phyloP scores from a whole-genome alignment of 2,797 vertebrate genomes.

The Setipinna tenuifilis region DNA sequence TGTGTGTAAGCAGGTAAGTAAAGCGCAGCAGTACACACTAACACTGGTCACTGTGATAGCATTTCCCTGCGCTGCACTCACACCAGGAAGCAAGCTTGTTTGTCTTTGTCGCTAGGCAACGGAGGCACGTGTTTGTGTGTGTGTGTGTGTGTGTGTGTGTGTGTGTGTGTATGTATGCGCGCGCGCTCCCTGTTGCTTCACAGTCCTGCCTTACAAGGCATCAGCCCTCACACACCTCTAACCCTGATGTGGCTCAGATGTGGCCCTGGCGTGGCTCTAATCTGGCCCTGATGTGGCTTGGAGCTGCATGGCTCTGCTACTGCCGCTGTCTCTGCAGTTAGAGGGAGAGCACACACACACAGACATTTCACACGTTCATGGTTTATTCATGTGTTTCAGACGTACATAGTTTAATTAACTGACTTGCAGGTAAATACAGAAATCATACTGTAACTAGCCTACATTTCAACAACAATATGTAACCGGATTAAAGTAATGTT shows the following conservation, averaged over 20 bases:
- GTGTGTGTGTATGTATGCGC: conserved; percentile 24
- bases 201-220: conserved; percentile 56
- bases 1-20: conserved; percentile 3
- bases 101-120: conserved; percentile 78
- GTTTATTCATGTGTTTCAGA: too few relatives aligned
- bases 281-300: conserved; percentile 2
- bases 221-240: background rate
- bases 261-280: background rate
- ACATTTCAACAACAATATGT: too few relatives aligned
- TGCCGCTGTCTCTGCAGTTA: too few relatives aligned
- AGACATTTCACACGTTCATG: too few relatives aligned
- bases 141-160: too few relatives aligned
- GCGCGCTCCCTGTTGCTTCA: conserved; percentile 53
- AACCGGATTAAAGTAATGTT: too few relatives aligned
- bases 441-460: too few relatives aligned
- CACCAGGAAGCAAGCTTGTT: conserved; percentile 50
- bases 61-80: background rate
- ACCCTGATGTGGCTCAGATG: background rate
- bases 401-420: too few relatives aligned
- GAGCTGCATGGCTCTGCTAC: too few relatives aligned
- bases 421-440: too few relatives aligned
- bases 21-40: background rate
- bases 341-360: too few relatives aligned
- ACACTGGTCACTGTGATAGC: background rate
- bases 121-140: background rate